phyloP scores from a whole-genome alignment of 2,888 invertebrate species.

The Geophilus truncorum region DNA sequence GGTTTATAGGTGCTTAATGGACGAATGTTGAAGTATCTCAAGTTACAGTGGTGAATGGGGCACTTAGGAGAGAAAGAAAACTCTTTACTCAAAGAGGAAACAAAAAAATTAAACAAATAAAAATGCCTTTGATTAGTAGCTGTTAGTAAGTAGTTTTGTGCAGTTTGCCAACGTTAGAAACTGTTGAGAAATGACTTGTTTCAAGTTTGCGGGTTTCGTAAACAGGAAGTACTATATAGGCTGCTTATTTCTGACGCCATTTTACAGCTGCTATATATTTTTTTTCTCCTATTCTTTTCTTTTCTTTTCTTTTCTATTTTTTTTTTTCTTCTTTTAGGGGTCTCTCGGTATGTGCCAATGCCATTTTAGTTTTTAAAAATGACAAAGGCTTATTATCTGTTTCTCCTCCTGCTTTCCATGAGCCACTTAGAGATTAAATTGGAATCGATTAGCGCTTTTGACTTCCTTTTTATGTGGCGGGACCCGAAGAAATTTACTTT shows the following conservation, averaged over 20 bases:
- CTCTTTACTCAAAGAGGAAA: background rate
- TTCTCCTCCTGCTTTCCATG: background rate
- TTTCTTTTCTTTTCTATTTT: background rate
- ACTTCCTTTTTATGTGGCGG: constrained; percentile 24
- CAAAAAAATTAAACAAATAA: background rate
- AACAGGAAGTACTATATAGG: background rate
- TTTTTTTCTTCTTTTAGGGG: background rate
- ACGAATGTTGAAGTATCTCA: constrained; percentile 11
- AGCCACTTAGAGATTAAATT: constrained; percentile 27
- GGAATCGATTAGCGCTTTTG: constrained; percentile 27
- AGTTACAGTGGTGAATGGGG: background rate
- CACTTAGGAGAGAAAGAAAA: background rate
- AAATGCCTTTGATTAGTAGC: background rate
- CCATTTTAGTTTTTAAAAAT: background rate
- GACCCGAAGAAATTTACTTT: background rate
- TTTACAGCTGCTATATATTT: background rate
- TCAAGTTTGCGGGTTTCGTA: background rate
- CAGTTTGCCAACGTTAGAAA: background rate
- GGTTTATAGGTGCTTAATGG: constrained; percentile 16
- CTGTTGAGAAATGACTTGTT: background rate
- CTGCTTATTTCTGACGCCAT: background rate
- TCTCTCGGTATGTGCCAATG: background rate
- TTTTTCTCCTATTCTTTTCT: background rate
- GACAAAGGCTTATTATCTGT: constrained; percentile 22
- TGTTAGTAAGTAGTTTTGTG: background rate